phyloP scores from a whole-genome alignment of 2,888 invertebrate species.

The Bibio marci region DNA sequence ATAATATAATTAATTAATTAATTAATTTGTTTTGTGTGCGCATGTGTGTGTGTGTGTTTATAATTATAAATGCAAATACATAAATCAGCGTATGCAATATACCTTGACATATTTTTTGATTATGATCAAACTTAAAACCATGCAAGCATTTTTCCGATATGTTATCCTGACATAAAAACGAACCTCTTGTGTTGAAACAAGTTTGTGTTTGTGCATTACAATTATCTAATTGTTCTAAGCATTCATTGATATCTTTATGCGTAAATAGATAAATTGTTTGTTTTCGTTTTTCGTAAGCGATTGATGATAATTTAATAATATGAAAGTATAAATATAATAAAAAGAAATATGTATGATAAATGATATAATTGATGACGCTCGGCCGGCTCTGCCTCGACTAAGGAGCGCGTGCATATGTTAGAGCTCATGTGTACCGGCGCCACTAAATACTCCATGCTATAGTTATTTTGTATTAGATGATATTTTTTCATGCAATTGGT shows the following conservation, averaged over 20 bases:
- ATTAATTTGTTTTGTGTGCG: not conserved
- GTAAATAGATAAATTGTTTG: constrained; percentile 8
- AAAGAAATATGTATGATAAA: not conserved
- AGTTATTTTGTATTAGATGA: too few relatives aligned
- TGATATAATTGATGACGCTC: too few relatives aligned
- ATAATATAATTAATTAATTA: not conserved
- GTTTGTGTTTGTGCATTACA: constrained; percentile 47
- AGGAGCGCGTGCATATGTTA: too few relatives aligned
- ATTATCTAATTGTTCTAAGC: constrained; percentile 41
- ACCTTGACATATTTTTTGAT: constrained; percentile 41
- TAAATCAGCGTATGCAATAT: too few relatives aligned
- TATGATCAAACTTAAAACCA: constrained; percentile 41
- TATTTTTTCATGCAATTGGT: too few relatives aligned
- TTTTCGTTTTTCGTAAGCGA: not conserved
- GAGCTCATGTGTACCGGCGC: too few relatives aligned
- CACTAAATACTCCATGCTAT: too few relatives aligned
- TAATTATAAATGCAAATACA: too few relatives aligned
- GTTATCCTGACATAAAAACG: constrained; percentile 50
- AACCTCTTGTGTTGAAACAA: constrained; percentile 54
- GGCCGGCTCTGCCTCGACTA: too few relatives aligned
- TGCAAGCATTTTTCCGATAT: constrained; percentile 42
- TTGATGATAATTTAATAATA: not conserved
- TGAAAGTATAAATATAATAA: not conserved
- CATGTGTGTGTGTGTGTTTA: too few relatives aligned
- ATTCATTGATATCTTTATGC: constrained; percentile 67